These are phyloP conservation scores for Acanthiza pusilla DNA, from an alignment of 2,797 vertebrate genomes.

Conservation along the genomic window DNA sequence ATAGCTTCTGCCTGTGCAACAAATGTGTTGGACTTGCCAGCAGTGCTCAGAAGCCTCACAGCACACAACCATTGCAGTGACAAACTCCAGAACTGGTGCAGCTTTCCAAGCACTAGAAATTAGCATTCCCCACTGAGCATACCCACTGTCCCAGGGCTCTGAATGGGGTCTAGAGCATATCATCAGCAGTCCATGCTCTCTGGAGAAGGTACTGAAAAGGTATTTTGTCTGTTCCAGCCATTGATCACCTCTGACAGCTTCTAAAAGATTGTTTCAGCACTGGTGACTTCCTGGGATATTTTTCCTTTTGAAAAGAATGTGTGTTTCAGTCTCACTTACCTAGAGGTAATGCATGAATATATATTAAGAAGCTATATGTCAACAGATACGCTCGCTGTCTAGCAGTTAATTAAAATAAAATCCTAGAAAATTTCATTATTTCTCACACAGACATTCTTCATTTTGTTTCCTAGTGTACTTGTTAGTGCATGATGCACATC, in stretches of 20 bases:
- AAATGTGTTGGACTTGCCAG: neutral
- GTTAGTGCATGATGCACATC: neutral
- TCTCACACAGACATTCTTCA: neutral
- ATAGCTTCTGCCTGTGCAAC: neutral
- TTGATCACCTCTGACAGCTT: conserved; percentile 12
- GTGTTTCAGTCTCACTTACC: neutral
- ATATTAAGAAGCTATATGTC: neutral
- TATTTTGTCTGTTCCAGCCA: conserved; percentile 2
- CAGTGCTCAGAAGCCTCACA: neutral
- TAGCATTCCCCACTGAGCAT: neutral
- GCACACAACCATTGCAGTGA: neutral
- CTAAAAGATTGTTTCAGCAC: conserved; percentile 1
- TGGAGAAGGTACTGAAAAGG: neutral
- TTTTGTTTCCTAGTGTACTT: neutral
- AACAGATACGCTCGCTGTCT: neutral
- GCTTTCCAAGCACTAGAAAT: neutral
- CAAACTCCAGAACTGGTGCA: neutral
- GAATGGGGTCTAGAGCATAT: neutral
- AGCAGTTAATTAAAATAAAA: conserved; percentile 33
- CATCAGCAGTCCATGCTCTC: neutral
- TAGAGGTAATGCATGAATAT: neutral
- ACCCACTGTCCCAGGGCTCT: neutral
- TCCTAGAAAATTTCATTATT: conserved; percentile 13
- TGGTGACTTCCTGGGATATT: neutral
- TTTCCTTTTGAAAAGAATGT: neutral